Evolutionary conservation across 1,140 invertebrate genomes (phyloP), one percentile per base, ranked within the genome.

Genomic region (Pogonus chalceus): DNA sequence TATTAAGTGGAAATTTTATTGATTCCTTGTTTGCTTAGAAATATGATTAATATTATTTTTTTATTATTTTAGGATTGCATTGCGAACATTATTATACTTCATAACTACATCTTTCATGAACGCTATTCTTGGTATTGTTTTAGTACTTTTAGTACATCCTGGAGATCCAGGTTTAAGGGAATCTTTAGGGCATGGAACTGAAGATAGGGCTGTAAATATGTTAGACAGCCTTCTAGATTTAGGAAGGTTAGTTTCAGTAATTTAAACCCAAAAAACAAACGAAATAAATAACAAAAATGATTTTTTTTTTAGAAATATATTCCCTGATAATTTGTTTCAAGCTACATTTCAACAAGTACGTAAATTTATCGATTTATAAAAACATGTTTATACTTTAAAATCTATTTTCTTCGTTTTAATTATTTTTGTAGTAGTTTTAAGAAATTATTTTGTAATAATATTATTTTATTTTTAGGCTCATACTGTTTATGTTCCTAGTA

Each of bases 291-390:
- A 49, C 65, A 49, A 31, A 31, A 31, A 31, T 31, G 26, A 53
- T 58, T 52, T 60, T 60, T 66, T 72, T 72, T 78, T 62, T 72
- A 91, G 84, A 72, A 93, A 93, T 72, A 83, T 92, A 64, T 83
- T 92, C 61, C 86, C 90, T 10, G 88, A 90, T 65, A 93, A 93
- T 75, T 76, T 93, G 51, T 90, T 93, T 63, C 85, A 90, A 72
- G 88, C 89, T 39, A 81, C 87, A 23, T 90, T 92, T 66, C 84
- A 90, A 70, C 87, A 83, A 72, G 79, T 81, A 66, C 72, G 64
- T 54, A 50, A 12, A 31, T 7, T 14, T 31, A 31, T 31, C 26
- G 26, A 31, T 31, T 31, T 31, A 31, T 14, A 7, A 14, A 7
- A 4, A 31, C 4, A 14, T 7, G 26, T 31, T 31, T 31, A 7